phyloP scores from a whole-genome alignment of 2,113 vertebrate genomes.

The Salvelinus namaycush region DNA sequence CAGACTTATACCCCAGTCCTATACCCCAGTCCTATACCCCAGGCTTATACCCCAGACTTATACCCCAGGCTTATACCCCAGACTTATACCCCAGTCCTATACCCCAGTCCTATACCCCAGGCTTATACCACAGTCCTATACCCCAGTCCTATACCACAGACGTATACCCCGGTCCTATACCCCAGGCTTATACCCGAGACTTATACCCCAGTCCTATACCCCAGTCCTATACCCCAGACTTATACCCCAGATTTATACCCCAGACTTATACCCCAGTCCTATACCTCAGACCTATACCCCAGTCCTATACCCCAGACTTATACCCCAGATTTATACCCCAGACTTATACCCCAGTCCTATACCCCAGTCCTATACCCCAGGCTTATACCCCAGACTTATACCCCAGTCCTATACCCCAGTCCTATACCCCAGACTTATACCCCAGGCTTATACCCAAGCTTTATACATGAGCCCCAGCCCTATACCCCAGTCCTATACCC shows the following conservation, averaged over 20 bases:
- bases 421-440: neutral
- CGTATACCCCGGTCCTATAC: neutral
- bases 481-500: neutral
- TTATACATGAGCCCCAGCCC: rapidly evolving
- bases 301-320: neutral
- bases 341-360: neutral
- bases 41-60: neutral
- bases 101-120: too few relatives aligned
- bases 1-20: too few relatives aligned
- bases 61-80: too few relatives aligned
- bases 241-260: neutral
- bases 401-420: neutral
- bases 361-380: too few relatives aligned
- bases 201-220: neutral
- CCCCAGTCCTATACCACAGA: too few relatives aligned
- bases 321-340: neutral
- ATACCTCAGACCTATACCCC: neutral
- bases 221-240: neutral
- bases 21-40: neutral
- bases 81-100: rapidly evolving
- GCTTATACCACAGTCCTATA: too few relatives aligned
- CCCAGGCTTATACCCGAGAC: neutral
- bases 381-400: neutral
- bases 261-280: neutral
- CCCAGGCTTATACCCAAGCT: too few relatives aligned